These are phyloP conservation scores for Hipparchia sbordonii DNA, from an alignment of 2,888 invertebrate genomes.

Conservation along the genomic window DNA sequence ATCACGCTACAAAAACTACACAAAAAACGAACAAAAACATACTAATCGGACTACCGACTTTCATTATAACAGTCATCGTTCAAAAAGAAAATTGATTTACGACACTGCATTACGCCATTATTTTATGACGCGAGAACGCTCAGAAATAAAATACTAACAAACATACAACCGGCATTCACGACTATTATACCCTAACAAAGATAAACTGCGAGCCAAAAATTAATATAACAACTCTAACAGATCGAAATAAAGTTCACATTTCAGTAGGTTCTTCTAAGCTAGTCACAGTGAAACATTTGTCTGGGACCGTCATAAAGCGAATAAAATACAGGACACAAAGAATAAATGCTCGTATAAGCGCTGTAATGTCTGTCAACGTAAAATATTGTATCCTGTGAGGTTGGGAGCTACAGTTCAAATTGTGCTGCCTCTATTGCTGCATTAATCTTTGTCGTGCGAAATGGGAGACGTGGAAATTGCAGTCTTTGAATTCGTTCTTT, in stretches of 20 bases:
- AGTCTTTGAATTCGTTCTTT: constrained; percentile 35
- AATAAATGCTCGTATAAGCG: constrained; percentile 82
- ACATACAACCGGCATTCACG: constrained; percentile 81
- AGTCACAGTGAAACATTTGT: constrained; percentile 49
- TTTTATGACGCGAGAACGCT: constrained; percentile 81
- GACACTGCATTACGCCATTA: constrained; percentile 80
- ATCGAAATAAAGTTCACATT: constrained; percentile 50
- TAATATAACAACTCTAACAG: constrained; percentile 39
- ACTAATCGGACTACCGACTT: constrained; percentile 63
- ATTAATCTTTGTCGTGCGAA: constrained; percentile 77
- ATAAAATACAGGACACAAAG: constrained; percentile 83
- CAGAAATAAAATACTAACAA: constrained; percentile 82
- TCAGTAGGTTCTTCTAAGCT: constrained; percentile 29
- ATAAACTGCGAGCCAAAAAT: constrained; percentile 39
- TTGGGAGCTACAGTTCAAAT: constrained; percentile 73
- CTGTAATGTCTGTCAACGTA: constrained; percentile 82
- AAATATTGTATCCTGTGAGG: constrained; percentile 81
- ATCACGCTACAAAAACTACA: constrained; percentile 43
- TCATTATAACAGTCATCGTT: constrained; percentile 77
- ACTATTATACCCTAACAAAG: constrained; percentile 70
- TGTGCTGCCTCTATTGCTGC: constrained; percentile 74
- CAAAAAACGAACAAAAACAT: constrained; percentile 23
- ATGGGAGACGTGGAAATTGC: constrained; percentile 62
- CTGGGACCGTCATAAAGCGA: constrained; percentile 79
- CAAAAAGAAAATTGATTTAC: constrained; percentile 80